phyloP scores from a whole-genome alignment of 2,113 vertebrate species.

The Notothenia rossii region DNA sequence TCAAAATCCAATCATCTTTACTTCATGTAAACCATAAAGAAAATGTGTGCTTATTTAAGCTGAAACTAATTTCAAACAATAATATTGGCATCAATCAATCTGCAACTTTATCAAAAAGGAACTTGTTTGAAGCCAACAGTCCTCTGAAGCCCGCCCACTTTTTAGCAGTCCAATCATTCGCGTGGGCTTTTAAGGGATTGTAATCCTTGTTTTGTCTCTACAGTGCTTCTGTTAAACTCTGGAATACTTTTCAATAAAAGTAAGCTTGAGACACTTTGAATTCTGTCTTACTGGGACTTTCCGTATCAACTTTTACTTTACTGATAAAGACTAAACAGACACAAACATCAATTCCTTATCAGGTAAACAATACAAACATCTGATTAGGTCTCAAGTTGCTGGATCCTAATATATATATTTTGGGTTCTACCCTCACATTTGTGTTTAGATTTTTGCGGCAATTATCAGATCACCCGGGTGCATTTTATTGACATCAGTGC shows the following conservation, averaged over 20 bases:
- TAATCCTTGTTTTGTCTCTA: not conserved
- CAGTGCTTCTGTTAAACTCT: not conserved
- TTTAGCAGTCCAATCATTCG: not conserved
- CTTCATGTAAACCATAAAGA: too few relatives aligned
- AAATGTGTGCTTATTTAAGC: too few relatives aligned
- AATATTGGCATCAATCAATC: too few relatives aligned
- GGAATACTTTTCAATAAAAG: too few relatives aligned
- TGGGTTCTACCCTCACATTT: not conserved
- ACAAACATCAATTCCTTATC: not conserved
- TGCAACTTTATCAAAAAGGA: too few relatives aligned
- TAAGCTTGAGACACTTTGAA: too few relatives aligned
- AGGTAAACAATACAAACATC: not conserved
- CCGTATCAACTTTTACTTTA: not conserved
- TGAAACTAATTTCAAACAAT: too few relatives aligned
- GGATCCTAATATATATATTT: not conserved
- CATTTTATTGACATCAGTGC: not conserved
- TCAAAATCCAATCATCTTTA: too few relatives aligned
- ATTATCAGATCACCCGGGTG: not conserved
- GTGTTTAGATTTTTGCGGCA: conserved; percentile 4
- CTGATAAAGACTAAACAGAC: not conserved
- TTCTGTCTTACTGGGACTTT: not conserved
- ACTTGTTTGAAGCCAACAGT: too few relatives aligned
- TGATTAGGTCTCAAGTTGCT: not conserved
- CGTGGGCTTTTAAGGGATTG: not conserved
- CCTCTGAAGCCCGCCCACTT: not conserved